Conservation (phyloP, 2,113 vertebrate species). For the Mobula birostris region DNA sequence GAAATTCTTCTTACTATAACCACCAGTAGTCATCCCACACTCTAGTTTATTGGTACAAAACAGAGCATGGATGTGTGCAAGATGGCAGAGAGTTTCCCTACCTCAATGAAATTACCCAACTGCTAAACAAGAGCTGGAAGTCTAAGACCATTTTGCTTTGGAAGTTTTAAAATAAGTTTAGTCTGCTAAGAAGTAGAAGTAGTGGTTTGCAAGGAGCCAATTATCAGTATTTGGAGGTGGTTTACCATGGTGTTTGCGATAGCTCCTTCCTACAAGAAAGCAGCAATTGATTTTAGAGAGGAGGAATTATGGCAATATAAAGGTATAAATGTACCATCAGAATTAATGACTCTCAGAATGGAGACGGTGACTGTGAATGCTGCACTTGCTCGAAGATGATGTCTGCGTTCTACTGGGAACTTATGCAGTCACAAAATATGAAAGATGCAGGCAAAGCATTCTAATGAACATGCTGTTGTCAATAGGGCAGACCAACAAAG, state of each 20-base stretch:
- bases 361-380: too few species aligned
- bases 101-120: not conserved
- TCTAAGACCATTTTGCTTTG: not conserved
- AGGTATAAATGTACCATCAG: not conserved
- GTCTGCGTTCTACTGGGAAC: not conserved
- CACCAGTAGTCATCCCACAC: not conserved
- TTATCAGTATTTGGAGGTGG: too few species aligned
- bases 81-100: not conserved
- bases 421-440: not conserved
- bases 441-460: not conserved
- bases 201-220: not conserved
- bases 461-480: not conserved
- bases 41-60: not conserved
- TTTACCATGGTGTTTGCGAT: not conserved
- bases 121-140: not conserved
- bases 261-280: not conserved
- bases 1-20: not conserved
- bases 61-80: not conserved
- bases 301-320: not conserved
- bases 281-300: not conserved
- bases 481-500: not conserved
- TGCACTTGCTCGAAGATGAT: too few species aligned
- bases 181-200: not conserved
- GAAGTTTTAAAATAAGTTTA: not conserved
- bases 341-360: too few species aligned